Evolutionary conservation across 2,113 vertebrate genomes (phyloP).

Genomic region (Phyllostomus hastatus): DNA sequence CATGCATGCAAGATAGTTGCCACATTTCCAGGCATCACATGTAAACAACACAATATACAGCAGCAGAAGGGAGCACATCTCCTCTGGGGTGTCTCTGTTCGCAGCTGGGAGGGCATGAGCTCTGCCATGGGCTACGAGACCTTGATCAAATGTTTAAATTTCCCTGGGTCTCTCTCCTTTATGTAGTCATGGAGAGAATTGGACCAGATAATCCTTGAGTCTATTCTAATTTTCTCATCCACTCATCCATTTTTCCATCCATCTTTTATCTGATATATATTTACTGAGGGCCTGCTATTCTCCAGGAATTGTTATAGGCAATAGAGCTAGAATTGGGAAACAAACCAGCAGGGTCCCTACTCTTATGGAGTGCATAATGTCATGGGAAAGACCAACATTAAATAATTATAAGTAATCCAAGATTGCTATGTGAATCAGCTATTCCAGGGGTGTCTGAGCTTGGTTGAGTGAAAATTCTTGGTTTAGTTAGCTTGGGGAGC

Average conservation of each 20-base stretch:
- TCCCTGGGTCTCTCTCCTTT: not conserved
- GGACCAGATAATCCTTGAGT: not conserved
- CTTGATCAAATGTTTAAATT: not conserved
- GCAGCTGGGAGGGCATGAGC: not conserved
- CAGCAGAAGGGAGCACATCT: not conserved
- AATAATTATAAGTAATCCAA: not conserved
- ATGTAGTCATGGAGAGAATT: not conserved
- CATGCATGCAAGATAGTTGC: not conserved
- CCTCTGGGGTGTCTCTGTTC: not conserved
- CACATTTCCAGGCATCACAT: not conserved
- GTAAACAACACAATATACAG: not conserved
- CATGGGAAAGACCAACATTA: not conserved
- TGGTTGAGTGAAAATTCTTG: not conserved
- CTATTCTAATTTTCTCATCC: not conserved
- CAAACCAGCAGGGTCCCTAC: not conserved
- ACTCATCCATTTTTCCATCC: not conserved
- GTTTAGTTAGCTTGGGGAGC: not conserved
- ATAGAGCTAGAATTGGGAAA: not conserved
- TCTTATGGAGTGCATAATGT: not conserved
- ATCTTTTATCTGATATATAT: not conserved
- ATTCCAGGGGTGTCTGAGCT: not conserved
- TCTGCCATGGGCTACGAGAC: not conserved
- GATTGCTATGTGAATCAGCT: not conserved
- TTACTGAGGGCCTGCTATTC: not conserved
- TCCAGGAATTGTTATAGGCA: not conserved